Evolutionary conservation across 2,888 invertebrate genomes (phyloP), one percentile per base, ranked within the genome.

Genomic region (Macrophya annulata): DNA sequence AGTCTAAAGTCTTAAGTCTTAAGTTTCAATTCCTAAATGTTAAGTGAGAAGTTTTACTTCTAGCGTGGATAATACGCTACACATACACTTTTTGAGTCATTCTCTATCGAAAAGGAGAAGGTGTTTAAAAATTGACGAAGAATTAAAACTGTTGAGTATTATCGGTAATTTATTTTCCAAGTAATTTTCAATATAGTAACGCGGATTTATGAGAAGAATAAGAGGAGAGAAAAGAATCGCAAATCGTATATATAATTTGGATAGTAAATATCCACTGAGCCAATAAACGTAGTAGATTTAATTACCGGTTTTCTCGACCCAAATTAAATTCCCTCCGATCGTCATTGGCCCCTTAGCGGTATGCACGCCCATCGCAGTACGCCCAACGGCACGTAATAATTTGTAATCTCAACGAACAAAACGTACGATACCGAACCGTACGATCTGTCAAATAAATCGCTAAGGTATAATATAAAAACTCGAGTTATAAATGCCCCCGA

Each of bases 371-470:
- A 81, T 81, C 79, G 62, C 62, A 62, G n/a, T 55, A 55, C 62
- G 81, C 59, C 81, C 62, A 37, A 74, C 62, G 62, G 81, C 59
- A 25, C n/a, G 43, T 62, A 81, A 81, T 81, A 81, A 81, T 62
- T 81, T 81, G 12, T 40, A 62, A 15, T 37, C 31, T 2, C 81
- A 62, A 81, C 62, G 81, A 81, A 81, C 81, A 62, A 43, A 62
- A 81, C 40, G 37, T 55, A 12, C 21, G 45, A 15, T 74, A 25
- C 43, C 62, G 10, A 31, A 31, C 31, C 31, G 31, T 31, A 31
- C n/a, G 62, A 81, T 81, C 59, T 37, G 81, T 62, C 81, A 62
- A 40, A 81, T 81, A 81, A 81, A 81, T 81, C 40, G 40, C 81
- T 21, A 31, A 77, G 51, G 17, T 40, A 77, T 21, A 43, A n/a